Percentiles rank a stretch among this genome's conserved stretches.
These are phyloP conservation scores for Hippocampus comes DNA, from an alignment of 2,113 vertebrate genomes.

Conservation along the genomic window DNA sequence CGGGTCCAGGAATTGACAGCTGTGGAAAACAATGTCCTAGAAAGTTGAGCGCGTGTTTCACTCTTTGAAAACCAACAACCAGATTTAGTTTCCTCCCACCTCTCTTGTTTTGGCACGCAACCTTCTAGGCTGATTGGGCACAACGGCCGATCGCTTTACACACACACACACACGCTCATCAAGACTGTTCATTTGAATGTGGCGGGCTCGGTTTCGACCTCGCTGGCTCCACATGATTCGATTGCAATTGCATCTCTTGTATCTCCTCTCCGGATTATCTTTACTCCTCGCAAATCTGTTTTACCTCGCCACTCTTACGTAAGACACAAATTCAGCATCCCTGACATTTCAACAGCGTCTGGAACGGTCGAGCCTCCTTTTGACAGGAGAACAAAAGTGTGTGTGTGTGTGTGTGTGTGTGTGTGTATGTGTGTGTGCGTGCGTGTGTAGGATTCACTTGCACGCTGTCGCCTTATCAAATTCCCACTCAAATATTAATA, in stretches of 20 bases:
- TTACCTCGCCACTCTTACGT: conserved; percentile 17
- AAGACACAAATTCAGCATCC: conserved; percentile 17
- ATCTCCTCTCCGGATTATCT: conserved; percentile 25
- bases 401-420: conserved; percentile 19
- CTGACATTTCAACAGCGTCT: neutral
- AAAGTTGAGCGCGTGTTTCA: neutral
- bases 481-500: conserved; percentile 77
- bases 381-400: conserved; percentile 61
- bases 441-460: conserved; percentile 55
- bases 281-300: conserved; percentile 29
- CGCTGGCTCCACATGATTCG: conserved; percentile 45
- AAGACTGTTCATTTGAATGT: conserved; percentile 55
- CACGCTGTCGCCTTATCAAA: conserved; percentile 65
- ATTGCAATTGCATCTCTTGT: conserved; percentile 62
- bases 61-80: neutral
- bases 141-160: conserved; percentile 64
- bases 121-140: conserved; percentile 59
- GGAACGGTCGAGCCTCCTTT: conserved; percentile 24
- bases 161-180: conserved; percentile 25
- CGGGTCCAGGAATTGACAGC: too few relatives aligned
- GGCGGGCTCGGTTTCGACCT: conserved; percentile 61
- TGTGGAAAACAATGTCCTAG: neutral
- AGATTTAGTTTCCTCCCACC: neutral
- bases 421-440: conserved; percentile 3
- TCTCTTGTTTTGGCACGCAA: conserved; percentile 22